phyloP scores from a whole-genome alignment of 2,113 vertebrate genomes.

The Hiodon tergisus region DNA sequence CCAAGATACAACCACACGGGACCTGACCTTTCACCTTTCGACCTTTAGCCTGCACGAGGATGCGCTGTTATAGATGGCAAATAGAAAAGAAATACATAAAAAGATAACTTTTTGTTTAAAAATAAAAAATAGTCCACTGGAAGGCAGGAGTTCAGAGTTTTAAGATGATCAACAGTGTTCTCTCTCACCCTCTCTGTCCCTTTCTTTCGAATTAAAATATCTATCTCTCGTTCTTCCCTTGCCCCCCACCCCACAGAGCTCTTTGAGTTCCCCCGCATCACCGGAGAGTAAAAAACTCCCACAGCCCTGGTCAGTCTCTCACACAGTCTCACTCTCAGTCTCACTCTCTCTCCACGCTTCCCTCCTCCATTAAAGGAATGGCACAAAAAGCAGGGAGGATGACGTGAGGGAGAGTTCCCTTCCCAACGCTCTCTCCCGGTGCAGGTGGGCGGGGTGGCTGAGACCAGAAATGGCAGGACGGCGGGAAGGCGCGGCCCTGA shows the following conservation, averaged over 20 bases:
- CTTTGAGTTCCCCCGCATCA: conserved; percentile 14
- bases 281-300: neutral
- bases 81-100: conserved; percentile 19
- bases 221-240: conserved; percentile 22
- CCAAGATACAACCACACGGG: conserved; percentile 12
- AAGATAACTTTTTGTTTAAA: conserved; percentile 18
- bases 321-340: too few species aligned
- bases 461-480: neutral
- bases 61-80: conserved; percentile 22
- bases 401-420: neutral
- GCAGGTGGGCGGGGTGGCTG: neutral
- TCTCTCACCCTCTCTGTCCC: neutral
- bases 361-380: neutral
- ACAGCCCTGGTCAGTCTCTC: neutral
- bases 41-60: conserved; percentile 16
- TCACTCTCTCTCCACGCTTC: neutral
- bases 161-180: conserved; percentile 21
- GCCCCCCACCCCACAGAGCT: neutral
- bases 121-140: conserved; percentile 33
- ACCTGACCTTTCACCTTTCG: conserved; percentile 21
- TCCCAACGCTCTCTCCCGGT: neutral
- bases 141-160: conserved; percentile 30
- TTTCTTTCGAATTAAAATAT: conserved; percentile 40
- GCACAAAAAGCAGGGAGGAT: neutral
- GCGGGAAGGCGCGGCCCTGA: neutral